Base-by-base conservation (phyloP, 2,888 invertebrate genomes). In the Carcina quercana region DNA sequence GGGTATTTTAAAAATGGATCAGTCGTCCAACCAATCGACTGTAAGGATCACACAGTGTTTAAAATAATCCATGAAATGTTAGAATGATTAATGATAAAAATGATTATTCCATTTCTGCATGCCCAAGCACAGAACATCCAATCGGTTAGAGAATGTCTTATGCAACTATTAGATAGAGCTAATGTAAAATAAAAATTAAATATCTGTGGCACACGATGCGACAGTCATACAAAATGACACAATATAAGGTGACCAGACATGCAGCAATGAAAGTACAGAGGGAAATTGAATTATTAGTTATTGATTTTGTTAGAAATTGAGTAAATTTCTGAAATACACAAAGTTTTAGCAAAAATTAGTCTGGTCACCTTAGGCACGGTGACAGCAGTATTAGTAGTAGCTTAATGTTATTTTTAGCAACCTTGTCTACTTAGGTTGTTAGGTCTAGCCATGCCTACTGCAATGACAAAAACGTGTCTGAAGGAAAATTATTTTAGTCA, bases 231-330 rank as follows among this genome's bases (percentile, higher is more conserved):
- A 38, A 43, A 40, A 47, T 45, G 46, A 63, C 49, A 60, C 53
- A 59, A 46, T 54, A 53, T 43, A 79, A 82, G 82, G 75, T 79
- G 80, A 82, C 82, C 82, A 83, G 82, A 83, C 80, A 80, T 78
- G 82, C 82, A 83, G 82, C 62, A 78, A 83, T 70, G 80, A 72
- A 59, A 43, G 42, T 38, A 52, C 46, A 19, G 34, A 13, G 15
- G 30, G 4, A 24, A 11, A 13, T 30, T 7, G 5, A 22, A 22
- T 7, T 22, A 22, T 10, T n/a, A 22, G 1, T 22, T 22, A 7
- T 17, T 17, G 7, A 17, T 22, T 22, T n/a, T 22, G 10, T 22
- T 10, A 2, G 3, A 22, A n/a, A 10, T 22, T 22, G 10, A 20
- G 20, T 20, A 11, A 24, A 24, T 24, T 24, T 11, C 3, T 11